Base-by-base conservation (phyloP, 2,113 vertebrate genomes). In the Caranx melampygus region DNA sequence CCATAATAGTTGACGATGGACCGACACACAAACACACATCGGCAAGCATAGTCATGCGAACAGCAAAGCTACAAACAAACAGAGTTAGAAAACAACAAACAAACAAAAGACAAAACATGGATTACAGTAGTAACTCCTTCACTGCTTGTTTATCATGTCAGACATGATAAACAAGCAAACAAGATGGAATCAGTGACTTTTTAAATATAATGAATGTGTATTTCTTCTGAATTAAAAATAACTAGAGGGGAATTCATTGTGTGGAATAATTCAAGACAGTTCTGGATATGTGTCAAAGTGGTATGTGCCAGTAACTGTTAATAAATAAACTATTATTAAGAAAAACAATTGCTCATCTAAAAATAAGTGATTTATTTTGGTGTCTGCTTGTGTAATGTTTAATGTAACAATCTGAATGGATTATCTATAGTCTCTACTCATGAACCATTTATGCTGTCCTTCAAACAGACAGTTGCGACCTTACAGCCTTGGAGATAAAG, bases 391-490 rank as follows among this genome's bases (percentile, higher is more conserved):
- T 3, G 12, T 51, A 14, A 42, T 51, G 35, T 75, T 63, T 49
- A 66, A 55, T 67, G 54, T 37, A 72, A 58, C 14, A n/a, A 55
- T 70, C 13, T 59, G 34, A 78, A 73, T 68, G 40, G 20, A 51
- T 35, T 35, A 57, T 79, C 45, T 66, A n/a, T 44, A 45, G 21
- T 47, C 20, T 57, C 60, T 35, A 35, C 57, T 57, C 45, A 37
- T 47, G 15, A 66, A 31, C 37, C 45, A 61, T 49, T 60, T 60
- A 55, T 60, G 51, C 42, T 42, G 21, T 59, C 76, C 71, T 65
- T 79, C 40, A 71, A 37, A 71, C 45, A 69, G 47, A 47, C 13
- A 57, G 34, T 42, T 68, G 55, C 33, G 62, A 62, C 74, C 60
- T 72, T 66, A 71, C 62, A 62, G 66, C 42, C 42, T 55, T 18